A percentile compares a stretch with the other conserved stretches of the same genome.
phyloP scores from a whole-genome alignment of 2,888 invertebrate species.

The Drosophila cyrtoloma region DNA sequence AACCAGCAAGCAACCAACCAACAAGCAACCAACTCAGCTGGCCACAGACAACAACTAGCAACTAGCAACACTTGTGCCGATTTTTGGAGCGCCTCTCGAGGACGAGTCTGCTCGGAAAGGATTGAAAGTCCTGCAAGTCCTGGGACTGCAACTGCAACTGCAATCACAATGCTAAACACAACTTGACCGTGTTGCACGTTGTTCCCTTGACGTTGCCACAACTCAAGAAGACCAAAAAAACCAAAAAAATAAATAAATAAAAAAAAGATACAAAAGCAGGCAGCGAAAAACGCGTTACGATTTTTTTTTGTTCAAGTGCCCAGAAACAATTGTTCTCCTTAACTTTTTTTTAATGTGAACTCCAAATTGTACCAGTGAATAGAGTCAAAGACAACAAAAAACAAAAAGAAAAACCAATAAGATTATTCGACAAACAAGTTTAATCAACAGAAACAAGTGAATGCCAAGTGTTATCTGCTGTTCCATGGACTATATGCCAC shows the following conservation, averaged over 20 bases:
- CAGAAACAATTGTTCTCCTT: conserved; percentile 34
- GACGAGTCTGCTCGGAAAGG: conserved; percentile 12
- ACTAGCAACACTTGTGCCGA: conserved; percentile 15
- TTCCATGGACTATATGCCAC: conserved; percentile 31
- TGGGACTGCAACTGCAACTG: conserved; percentile 9
- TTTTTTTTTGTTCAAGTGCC: conserved; percentile 65
- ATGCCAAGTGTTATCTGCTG: conserved; percentile 16
- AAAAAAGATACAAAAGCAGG: neutral
- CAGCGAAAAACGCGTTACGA: conserved; percentile 12
- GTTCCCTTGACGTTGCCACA: conserved; percentile 14
- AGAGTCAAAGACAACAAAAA: conserved; percentile 5
- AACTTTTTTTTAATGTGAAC: conserved; percentile 53
- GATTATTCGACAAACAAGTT: neutral
- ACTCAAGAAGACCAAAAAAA: neutral
- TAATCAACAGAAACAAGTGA: conserved; percentile 3
- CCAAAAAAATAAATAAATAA: neutral
- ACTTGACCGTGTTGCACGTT: conserved; percentile 12
- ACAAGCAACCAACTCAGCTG: conserved; percentile 7
- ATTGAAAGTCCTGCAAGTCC: conserved; percentile 16
- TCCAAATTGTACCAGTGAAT: conserved; percentile 37
- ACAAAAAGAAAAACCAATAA: conserved; percentile 3
- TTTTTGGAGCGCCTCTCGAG: neutral
- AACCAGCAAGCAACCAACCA: conserved; percentile 21
- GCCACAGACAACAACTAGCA: conserved; percentile 17
- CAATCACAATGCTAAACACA: conserved; percentile 14